phyloP scores from a whole-genome alignment of 2,797 vertebrate species.

The Sebastes minor region DNA sequence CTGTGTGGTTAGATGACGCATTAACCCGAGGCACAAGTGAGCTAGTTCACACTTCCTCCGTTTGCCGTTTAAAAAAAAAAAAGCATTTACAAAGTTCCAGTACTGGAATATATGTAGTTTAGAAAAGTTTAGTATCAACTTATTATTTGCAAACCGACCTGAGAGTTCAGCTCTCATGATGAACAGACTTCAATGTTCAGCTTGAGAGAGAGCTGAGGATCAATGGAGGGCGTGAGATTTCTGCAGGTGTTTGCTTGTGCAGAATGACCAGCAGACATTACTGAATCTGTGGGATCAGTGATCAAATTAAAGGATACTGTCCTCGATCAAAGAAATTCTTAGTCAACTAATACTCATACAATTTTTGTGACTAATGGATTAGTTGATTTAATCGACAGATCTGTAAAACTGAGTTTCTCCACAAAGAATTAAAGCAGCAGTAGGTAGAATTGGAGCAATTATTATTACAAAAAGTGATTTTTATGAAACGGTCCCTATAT shows the following conservation, averaged over 20 bases:
- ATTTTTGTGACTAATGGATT: background rate
- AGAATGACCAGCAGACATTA: background rate
- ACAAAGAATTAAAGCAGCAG: no score
- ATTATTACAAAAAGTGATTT: no score
- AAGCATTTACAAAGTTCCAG: background rate
- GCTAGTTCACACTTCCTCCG: background rate
- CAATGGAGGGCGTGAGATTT: background rate
- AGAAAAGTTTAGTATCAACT: background rate
- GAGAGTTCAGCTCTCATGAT: background rate
- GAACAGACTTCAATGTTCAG: background rate
- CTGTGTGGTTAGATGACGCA: conserved; percentile 33
- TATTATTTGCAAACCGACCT: background rate
- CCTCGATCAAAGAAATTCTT: no score
- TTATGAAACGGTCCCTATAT: no score
- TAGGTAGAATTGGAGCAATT: no score
- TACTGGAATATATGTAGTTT: rapidly evolving
- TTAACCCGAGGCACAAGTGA: background rate
- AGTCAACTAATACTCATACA: no score
- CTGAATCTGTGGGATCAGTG: background rate
- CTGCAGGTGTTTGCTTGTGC: background rate
- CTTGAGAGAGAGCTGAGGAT: background rate
- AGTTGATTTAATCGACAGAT: no score
- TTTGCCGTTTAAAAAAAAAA: background rate
- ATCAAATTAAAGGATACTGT: background rate
- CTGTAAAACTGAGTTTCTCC: no score